Evolutionary conservation across 2,797 vertebrate genomes (phyloP), one percentile per base, ranked within the genome.

Genomic region (Heteromormyrus szaboi): DNA sequence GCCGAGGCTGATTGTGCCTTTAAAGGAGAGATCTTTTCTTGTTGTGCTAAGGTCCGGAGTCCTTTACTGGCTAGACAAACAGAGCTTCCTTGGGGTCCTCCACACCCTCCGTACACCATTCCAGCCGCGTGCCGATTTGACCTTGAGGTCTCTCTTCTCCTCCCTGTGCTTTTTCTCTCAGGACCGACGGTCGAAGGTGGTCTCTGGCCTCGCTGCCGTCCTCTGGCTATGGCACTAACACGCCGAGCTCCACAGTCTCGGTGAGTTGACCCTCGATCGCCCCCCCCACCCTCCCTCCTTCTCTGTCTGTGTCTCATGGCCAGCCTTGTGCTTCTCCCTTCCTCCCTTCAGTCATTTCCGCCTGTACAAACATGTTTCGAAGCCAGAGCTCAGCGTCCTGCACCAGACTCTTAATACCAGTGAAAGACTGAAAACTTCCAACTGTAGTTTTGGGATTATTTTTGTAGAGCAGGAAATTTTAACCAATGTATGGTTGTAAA

Each of bases 201-300:
- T 99, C 98, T 92, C 94, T 99, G 94, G 98, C 98, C 88, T 99
- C 98, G 53, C 92, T 99, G 89, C 98, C 98, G 12, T 99, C 98
- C 0, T 99, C 98, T 53, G 98, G 98, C 54, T 99, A 99, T 94
- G 98, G 98, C 93, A 99, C 98, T 92, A 99, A 99, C 95, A 99
- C 98, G 87, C 98, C 98, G 91, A 99, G 98, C 92, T 99, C 98
- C 88, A 98, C 98, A 11, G 98, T 99, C 93, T 99, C 98, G 88
- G 98, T 99, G 96, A 97, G 96, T 96, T 85, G 81, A 5, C 79
- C 50, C 51, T 54, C 1, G 50, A 25, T 3, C 4, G 1, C 51
- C 51, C 51, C 41, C 0, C 7, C 17, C 19, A 25, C 25, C 25
- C 25, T 14, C 4, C 59, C 7, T 0, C 83, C 11, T n/a, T 0